phyloP scores from a whole-genome alignment of 1,140 invertebrate species.

The Brachionus asplanchnoidis region DNA sequence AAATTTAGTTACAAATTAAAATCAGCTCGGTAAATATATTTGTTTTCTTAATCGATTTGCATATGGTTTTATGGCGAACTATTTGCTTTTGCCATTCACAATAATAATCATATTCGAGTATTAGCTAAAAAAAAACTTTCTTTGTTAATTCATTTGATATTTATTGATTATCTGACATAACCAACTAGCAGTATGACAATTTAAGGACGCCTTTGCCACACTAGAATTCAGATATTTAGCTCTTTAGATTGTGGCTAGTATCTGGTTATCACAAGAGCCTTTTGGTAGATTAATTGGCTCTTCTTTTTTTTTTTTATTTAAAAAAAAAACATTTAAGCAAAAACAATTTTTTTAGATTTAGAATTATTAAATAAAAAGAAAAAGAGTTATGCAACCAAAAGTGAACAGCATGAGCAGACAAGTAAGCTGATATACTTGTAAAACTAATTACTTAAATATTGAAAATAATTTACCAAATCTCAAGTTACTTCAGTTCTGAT shows the following conservation, averaged over 20 bases:
- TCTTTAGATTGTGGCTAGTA: not conserved
- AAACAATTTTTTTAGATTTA: not conserved
- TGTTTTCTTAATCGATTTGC: slow-evolving; percentile 14
- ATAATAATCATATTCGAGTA: not conserved
- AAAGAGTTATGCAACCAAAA: not conserved
- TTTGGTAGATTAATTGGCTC: too few species aligned
- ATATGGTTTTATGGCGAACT: not conserved
- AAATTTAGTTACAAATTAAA: slow-evolving; percentile 4
- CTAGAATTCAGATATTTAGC: not conserved
- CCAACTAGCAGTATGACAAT: not conserved
- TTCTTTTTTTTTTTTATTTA: too few species aligned
- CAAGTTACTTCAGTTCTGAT: slow-evolving; percentile 1
- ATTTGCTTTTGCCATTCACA: not conserved
- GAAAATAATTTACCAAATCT: not conserved
- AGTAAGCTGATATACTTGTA: slow-evolving; percentile 1
- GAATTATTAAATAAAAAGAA: not conserved
- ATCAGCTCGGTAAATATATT: not conserved
- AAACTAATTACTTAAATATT: slow-evolving; percentile 4
- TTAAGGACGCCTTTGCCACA: not conserved
- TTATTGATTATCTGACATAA: slow-evolving; percentile 11
- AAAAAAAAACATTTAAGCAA: not conserved
- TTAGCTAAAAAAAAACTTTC: not conserved
- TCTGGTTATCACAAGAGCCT: not conserved
- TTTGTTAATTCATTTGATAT: not conserved
- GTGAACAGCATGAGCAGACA: not conserved